phyloP scores from a whole-genome alignment of 1,140 invertebrate genomes.

The Aphis craccivora region DNA sequence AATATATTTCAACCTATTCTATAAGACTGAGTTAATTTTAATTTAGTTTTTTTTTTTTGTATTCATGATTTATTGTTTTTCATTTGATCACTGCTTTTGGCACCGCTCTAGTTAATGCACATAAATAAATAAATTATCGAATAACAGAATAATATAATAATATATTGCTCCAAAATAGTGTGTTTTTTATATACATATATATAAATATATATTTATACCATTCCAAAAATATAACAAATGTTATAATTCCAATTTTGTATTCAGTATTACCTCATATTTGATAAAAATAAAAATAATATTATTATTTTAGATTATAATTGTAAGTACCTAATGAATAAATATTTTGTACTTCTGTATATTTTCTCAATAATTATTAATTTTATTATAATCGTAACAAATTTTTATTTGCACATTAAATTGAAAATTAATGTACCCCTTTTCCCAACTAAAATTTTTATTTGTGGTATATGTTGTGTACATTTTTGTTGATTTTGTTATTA shows the following conservation, averaged over 20 bases:
- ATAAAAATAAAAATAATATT: conserved; percentile 28
- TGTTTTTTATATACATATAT: conserved; percentile 35
- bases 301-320: conserved; percentile 43
- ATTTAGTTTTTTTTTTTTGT: conserved; percentile 51
- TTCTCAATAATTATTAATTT: conserved; percentile 34
- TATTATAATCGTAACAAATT: conserved; percentile 35
- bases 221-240: conserved; percentile 41
- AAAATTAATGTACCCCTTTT: conserved; percentile 3
- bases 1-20: conserved; percentile 57
- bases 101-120: conserved; percentile 26
- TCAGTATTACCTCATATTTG: conserved; percentile 49
- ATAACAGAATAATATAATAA: conserved; percentile 18
- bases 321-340: conserved; percentile 22
- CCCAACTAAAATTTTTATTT: background rate
- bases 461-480: conserved; percentile 18
- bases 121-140: background rate
- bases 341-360: conserved; percentile 49
- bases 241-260: conserved; percentile 52
- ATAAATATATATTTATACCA: conserved; percentile 44
- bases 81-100: conserved; percentile 36
- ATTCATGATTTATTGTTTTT: conserved; percentile 27
- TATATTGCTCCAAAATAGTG: conserved; percentile 26
- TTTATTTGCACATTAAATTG: conserved; percentile 49
- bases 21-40: conserved; percentile 57
- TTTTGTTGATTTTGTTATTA: conserved; percentile 54